Evolutionary conservation across 92 coral and sea anemone species (phyloP).

Genomic region (Diadumene lineata): DNA sequence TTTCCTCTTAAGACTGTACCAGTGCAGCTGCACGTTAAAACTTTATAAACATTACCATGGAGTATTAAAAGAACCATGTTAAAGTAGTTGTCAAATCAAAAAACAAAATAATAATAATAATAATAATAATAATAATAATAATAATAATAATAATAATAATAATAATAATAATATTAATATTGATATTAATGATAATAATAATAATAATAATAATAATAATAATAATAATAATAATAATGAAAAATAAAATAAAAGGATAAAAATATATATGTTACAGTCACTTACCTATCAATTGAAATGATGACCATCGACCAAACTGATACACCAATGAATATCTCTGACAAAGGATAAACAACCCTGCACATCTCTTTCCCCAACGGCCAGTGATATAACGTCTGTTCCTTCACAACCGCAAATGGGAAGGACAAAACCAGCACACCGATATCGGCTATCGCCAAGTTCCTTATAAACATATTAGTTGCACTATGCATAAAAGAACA

Average conservation of each 20-base stretch:
- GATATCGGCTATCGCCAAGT: slow-evolving; percentile 88
- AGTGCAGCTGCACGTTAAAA: too few species aligned
- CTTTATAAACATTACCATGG: too few species aligned
- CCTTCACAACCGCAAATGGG: slow-evolving; percentile 73
- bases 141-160: too few species aligned
- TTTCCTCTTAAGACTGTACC: too few species aligned
- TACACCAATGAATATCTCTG: slow-evolving; percentile 79
- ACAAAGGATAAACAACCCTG: slow-evolving; percentile 62
- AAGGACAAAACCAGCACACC: slow-evolving; percentile 72
- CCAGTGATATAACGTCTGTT: slow-evolving; percentile 64
- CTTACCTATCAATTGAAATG: slow-evolving; percentile 70
- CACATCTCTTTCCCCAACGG: slow-evolving; percentile 77
- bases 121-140: too few species aligned
- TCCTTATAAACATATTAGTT: slow-evolving; percentile 65
- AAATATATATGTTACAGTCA: neutral
- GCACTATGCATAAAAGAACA: slow-evolving; percentile 51
- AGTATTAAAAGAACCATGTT: too few species aligned
- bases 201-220: too few species aligned
- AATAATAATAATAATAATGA: too few species aligned
- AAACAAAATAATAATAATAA: too few species aligned
- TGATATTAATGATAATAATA: too few species aligned
- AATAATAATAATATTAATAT: too few species aligned
- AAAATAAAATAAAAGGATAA: neutral
- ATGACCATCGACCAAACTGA: slow-evolving; percentile 87
- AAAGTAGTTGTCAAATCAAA: too few species aligned